A percentile compares a stretch with the other conserved stretches of the same genome.
These are phyloP conservation scores for Gymnocheta viridis DNA, from an alignment of 2,888 invertebrate genomes.

Conservation along the genomic window DNA sequence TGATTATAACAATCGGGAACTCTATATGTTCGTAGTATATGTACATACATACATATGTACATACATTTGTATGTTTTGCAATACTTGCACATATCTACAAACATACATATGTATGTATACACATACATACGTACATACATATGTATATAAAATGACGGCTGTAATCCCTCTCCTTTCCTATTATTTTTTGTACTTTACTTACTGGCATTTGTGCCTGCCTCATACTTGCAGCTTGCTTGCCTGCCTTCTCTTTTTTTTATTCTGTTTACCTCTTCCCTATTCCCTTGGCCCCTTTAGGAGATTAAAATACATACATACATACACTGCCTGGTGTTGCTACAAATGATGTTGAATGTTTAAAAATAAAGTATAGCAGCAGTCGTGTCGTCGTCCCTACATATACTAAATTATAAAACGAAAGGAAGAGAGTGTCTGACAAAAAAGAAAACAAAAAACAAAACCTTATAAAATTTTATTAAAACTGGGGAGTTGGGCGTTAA, in stretches of 20 bases:
- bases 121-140: background rate
- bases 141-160: slow-evolving; percentile 18
- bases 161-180: slow-evolving; percentile 49
- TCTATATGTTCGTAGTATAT: background rate
- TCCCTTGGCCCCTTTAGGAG: slow-evolving; percentile 61
- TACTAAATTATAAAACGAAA: slow-evolving; percentile 35
- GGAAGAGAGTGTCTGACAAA: slow-evolving; percentile 52
- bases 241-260: slow-evolving; percentile 3
- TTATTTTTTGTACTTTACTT: slow-evolving; percentile 9
- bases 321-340: slow-evolving; percentile 25
- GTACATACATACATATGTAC: background rate
- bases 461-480: slow-evolving; percentile 64
- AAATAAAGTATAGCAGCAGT: slow-evolving; percentile 24
- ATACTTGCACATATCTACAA: background rate
- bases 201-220: slow-evolving; percentile 51
- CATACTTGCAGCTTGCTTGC: slow-evolving; percentile 34
- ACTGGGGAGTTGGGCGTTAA: slow-evolving; percentile 58
- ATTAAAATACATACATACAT: no score
- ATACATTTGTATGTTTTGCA: background rate
- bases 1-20: background rate
- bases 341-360: slow-evolving; percentile 1
- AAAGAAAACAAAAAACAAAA: slow-evolving; percentile 16
- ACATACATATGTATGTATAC: background rate
- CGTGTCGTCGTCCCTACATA: slow-evolving; percentile 52
- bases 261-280: slow-evolving; percentile 13